Evolutionary conservation across 2,113 vertebrate genomes (phyloP), one percentile per base, ranked within the genome.

Genomic region (Morphnarchus princeps): DNA sequence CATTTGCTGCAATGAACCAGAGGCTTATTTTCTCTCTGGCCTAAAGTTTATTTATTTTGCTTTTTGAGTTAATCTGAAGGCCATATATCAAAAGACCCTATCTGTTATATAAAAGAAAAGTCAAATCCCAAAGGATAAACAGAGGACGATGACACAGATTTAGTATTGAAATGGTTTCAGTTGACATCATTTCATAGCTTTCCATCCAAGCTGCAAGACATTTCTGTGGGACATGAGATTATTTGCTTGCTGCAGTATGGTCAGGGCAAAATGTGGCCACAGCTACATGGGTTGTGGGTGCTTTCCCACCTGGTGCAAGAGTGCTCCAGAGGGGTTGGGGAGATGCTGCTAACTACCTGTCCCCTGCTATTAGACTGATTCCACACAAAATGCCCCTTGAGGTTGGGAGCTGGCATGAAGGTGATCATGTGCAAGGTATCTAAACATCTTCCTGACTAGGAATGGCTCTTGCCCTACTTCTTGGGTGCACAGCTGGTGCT

Each of bases 21-120:
- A 83, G 87, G 92, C 82, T 89, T 91, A 90, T 93, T 96, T 97
- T 90, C 94, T 78, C 49, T 78, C 57, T 82, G 63, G 59, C 72
- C 58, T 89, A 54, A 92, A 95, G 80, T 92, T 90, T 86, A 83
- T 95, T 95, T 97, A 94, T 94, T 97, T 90, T 95, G 57, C 89
- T 82, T 94, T 89, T 94, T 69, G 29, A 90, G 87, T 76, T 96
- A 93, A 95, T 96, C 84, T 93, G 91, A 90, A 97, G n/a, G 66
- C 74, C 66, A n/a, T 85, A 50, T 80, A 89, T 94, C 84, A 95
- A 95, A 93, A 73, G 52, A 4, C 5, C 14, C n/a, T 95, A 85
- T 94, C 67, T 81, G 71, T 91, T 94, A 95, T 70, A 47, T 43
- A 94, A 83, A 31, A 85, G 38, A 74, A 77, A 87, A 96, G 34